Base-by-base conservation (phyloP, 2,113 vertebrate genomes). In the Cepphus grylle region DNA sequence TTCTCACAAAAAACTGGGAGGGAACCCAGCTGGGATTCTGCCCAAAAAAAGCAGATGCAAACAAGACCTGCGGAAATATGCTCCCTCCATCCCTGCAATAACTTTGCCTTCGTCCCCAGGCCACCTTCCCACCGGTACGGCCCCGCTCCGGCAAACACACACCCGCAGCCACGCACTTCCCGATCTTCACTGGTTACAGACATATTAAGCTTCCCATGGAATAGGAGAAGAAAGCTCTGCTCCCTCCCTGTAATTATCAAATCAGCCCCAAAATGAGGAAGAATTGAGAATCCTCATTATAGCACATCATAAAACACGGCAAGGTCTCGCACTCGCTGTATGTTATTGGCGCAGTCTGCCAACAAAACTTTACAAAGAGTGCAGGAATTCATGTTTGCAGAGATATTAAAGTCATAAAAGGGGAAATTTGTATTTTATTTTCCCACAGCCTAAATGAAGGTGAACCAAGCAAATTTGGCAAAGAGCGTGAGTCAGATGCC, bases 381-480 rank as follows among this genome's bases (percentile, higher is more conserved):
- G 20, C 53, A 95, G 89, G 94, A 96, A 97, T 94, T 85, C 92
- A 63, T 94, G 82, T 92, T 95, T 95, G 90, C 86, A 86, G 84
- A 96, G 91, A 98, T 95, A 95, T 93, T 94, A 90, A 96, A 98
- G 97, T 92, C 96, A 93, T 97, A 97, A 98, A 97, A 98, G 88
- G 52, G 88, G 53, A 93, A 89, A 95, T 79, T 81, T 63, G 73
- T 92, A 90, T 96, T 95, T 97, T 87, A 93, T 98, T 98, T 99
- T 98, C 98, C 98, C 98, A 98, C 98, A 97, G 96, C 91, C 97
- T 94, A 98, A 97, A 97, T 97, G 96, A 98, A 98, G 96, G 96
- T 98, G 97, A 97, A 97, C 97, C 97, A 96, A 95, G 96, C 84
- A 96, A 97, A 98, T 97, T 84, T 98, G 97, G 98, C 98, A 98